These are phyloP conservation scores for Notodonta dromedarius DNA, from an alignment of 2,888 invertebrate species.

Conservation along the genomic window DNA sequence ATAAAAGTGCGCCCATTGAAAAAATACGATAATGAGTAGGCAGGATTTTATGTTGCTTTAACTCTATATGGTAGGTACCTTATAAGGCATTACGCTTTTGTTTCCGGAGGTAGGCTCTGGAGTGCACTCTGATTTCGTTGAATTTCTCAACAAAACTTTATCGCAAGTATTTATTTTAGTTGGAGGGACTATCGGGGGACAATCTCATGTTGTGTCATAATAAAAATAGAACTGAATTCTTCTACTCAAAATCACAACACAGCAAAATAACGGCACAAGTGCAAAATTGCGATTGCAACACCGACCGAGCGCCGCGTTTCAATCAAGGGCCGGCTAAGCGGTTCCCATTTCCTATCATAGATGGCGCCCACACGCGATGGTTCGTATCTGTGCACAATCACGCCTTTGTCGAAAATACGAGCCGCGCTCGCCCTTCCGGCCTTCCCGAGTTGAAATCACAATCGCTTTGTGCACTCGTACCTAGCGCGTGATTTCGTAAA, in stretches of 20 bases:
- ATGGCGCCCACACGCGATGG: constrained; percentile 57
- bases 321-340: constrained; percentile 67
- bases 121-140: no score
- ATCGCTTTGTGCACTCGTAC: constrained; percentile 52
- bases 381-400: constrained; percentile 66
- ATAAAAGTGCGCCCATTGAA: no score
- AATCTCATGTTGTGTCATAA: no score
- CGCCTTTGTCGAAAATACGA: constrained; percentile 58
- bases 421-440: constrained; percentile 62
- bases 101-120: no score
- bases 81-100: no score
- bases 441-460: constrained; percentile 54
- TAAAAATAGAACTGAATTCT: no score
- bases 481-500: constrained; percentile 56
- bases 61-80: no score
- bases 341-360: constrained; percentile 75
- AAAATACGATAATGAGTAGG: no score
- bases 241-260: not conserved
- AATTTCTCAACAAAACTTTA: no score
- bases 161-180: no score
- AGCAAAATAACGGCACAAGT: constrained; percentile 7
- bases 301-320: constrained; percentile 31
- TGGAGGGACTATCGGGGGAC: no score
- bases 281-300: constrained; percentile 2
- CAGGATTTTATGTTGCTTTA: no score